Conservation (phyloP, 2,797 vertebrate species). For the Semotilus atromaculatus region DNA sequence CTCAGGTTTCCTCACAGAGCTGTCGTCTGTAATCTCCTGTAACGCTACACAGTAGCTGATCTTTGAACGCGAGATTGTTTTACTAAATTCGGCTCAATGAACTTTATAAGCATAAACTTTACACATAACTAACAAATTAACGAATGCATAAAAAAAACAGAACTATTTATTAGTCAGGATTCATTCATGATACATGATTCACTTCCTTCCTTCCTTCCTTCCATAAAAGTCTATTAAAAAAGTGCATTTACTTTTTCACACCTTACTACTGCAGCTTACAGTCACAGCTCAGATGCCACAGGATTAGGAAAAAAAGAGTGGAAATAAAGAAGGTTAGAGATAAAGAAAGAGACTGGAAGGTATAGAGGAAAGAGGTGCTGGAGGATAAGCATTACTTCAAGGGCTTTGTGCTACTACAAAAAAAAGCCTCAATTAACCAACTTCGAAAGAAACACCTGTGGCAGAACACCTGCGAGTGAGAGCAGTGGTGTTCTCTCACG, state of each 20-base stretch:
- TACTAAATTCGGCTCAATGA: conserved; percentile 19
- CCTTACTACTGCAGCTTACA: not conserved
- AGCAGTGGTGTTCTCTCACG: not conserved
- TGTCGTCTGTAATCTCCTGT: conserved; percentile 38
- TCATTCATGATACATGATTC: not conserved
- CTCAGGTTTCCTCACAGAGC: conserved; percentile 46
- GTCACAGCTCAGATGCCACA: not conserved
- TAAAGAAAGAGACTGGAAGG: not conserved
- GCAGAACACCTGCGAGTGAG: conserved; percentile 12
- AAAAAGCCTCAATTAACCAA: conserved; percentile 33
- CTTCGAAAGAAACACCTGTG: conserved; percentile 23
- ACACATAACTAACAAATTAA: not conserved
- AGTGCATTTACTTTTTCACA: not conserved
- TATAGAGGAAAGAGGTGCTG: not conserved
- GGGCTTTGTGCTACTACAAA: conserved; percentile 12
- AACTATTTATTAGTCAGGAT: not conserved
- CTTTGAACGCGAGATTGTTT: conserved; percentile 18
- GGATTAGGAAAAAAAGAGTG: not conserved
- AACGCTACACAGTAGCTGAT: conserved; percentile 46
- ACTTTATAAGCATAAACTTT: not conserved
- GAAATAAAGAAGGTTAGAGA: not conserved
- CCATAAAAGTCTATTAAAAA: too few relatives aligned
- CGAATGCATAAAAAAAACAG: not conserved
- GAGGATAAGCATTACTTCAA: conserved; percentile 25
- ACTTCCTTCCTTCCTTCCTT: too few relatives aligned